These are phyloP conservation scores for Atrichornis clamosus DNA, from an alignment of 2,113 vertebrate genomes.

Conservation along the genomic window DNA sequence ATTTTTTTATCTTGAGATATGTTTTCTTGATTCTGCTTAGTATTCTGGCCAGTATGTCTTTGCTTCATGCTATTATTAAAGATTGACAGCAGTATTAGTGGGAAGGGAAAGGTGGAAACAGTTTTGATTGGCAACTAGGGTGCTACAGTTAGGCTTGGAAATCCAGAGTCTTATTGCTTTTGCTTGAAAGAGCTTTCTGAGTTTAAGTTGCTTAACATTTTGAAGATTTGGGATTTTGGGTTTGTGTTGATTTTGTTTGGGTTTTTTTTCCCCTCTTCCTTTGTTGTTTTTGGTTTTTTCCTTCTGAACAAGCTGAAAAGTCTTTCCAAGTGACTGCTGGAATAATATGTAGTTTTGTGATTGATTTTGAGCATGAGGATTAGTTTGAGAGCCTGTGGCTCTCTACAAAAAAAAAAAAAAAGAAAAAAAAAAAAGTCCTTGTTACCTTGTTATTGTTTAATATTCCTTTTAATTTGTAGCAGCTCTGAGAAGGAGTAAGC, in stretches of 20 bases:
- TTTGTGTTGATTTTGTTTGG: background rate
- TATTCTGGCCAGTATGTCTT: background rate
- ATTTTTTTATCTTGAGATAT: background rate
- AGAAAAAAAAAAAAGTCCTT: background rate
- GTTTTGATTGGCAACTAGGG: background rate
- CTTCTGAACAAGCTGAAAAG: background rate
- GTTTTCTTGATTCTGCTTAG: background rate
- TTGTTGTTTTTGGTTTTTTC: background rate
- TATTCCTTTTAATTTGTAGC: background rate
- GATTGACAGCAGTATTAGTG: background rate
- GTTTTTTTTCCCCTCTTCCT: background rate
- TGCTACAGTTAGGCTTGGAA: background rate
- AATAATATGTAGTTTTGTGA: background rate
- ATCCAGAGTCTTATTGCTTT: background rate
- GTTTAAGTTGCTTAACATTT: background rate
- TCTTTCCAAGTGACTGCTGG: background rate
- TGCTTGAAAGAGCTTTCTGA: background rate
- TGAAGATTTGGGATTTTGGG: background rate
- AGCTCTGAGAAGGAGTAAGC: background rate
- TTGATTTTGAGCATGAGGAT: background rate
- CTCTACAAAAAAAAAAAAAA: background rate
- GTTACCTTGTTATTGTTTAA: background rate
- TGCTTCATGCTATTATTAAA: background rate
- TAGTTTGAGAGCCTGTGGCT: background rate
- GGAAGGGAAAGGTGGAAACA: background rate